These are phyloP conservation scores for Montipora efflorescens DNA, from an alignment of 64 coral and sea anemone species.

Conservation along the genomic window DNA sequence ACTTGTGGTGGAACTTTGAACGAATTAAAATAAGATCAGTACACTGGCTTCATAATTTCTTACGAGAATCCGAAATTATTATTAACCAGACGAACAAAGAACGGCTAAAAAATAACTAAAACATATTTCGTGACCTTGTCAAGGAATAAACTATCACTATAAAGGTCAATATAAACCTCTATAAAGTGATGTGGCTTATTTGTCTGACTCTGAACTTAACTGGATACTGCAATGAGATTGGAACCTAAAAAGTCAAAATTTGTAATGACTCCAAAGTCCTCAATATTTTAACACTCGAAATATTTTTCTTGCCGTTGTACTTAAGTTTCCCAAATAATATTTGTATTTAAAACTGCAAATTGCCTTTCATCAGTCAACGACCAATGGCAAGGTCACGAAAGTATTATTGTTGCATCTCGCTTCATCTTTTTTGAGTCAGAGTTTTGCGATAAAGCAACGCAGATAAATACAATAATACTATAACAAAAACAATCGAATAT, in stretches of 20 bases:
- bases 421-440: not conserved
- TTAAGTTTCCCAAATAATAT: not conserved
- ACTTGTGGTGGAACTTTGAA: not conserved
- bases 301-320: not conserved
- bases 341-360: not conserved
- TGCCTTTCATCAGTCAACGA: not conserved
- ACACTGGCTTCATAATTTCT: too few species aligned
- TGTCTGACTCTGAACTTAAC: not conserved
- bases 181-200: not conserved
- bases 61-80: too few species aligned
- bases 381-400: not conserved
- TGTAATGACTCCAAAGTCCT: conserved; percentile 1
- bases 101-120: not conserved
- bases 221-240: too few species aligned
- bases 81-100: not conserved
- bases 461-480: not conserved
- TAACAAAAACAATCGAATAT: not conserved
- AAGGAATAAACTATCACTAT: not conserved
- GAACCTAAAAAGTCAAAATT: not conserved
- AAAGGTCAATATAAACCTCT: not conserved
- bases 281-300: conserved; percentile 15
- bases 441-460: not conserved
- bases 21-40: not conserved
- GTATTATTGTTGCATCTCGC: too few species aligned
- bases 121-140: not conserved